Evolutionary conservation across 92 coral and sea anemone genomes (phyloP), one percentile per base, ranked within the genome.

Genomic region (Parazoanthus atlanticus): DNA sequence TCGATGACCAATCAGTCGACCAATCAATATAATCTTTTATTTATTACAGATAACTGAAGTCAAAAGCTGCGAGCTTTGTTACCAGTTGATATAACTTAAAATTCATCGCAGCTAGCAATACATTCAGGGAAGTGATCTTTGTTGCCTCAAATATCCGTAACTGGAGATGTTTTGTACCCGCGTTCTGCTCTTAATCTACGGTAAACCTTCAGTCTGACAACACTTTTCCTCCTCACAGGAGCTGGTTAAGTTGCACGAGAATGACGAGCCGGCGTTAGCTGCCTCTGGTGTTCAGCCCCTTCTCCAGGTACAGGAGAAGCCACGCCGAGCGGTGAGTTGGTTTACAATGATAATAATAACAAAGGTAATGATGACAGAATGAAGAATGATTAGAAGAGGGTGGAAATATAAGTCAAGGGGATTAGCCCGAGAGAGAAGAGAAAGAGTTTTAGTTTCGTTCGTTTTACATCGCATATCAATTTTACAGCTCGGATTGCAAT

Each of bases 201-300:
- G n/a, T n/a, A 16, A 52, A 52, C 58, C 58, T 15, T 13, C 17
- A 12, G 19, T 61, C 65, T 56, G 65, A 16, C 65, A 1, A 19
- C 65, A 19, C 7, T 21, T 40, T 10, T 75, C 2, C 74, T 88
- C 75, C 41, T 80, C 73, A 33, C 70, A 97, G 99, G 97, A 97
- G 70, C 90, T 97, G 74, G 92, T 97, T 38, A 85, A 85, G 86
- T 34, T 88, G 19, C 99, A 96, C 80, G 81, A 89, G 74, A 90
- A 90, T 33, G 95, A 97, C 65, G 98, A 97, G 72, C 96, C 90
- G 6, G 58, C 82, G 3, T 82, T 93, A 64, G 89, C 98, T 15
- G 93, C 85, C 32, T 92, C 95, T 1, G 98, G 99, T 32, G 78
- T 92, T 33, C 99, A 97, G 86, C 90, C 90, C 72, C 89, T 97